These are phyloP conservation scores for Volucella zonaria DNA, from an alignment of 2,888 invertebrate species.

Conservation along the genomic window DNA sequence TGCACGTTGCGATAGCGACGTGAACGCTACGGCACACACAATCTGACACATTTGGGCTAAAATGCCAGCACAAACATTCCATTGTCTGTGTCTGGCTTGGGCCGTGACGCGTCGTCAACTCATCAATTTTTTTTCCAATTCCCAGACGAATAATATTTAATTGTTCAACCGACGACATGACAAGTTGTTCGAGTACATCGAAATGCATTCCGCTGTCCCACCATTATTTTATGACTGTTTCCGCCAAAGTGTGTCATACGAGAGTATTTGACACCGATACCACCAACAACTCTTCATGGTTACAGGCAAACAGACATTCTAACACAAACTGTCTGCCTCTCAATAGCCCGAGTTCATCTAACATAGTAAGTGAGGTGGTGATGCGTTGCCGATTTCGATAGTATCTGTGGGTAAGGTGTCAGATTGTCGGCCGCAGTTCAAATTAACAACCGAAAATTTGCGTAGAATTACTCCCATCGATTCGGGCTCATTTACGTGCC, in stretches of 20 bases:
- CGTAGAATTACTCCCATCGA: conserved; percentile 19
- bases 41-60: conserved; percentile 23
- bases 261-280: conserved; percentile 24
- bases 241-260: conserved; percentile 50
- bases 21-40: conserved; percentile 19
- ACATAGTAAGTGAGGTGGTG: too few relatives aligned
- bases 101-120: conserved; percentile 28
- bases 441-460: conserved; percentile 32
- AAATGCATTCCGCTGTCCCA: conserved; percentile 13
- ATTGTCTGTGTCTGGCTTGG: not conserved
- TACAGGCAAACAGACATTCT: too few relatives aligned
- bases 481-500: not conserved
- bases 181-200: not conserved
- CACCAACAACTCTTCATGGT: not conserved
- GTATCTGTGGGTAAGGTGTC: not conserved
- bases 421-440: not conserved
- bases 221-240: conserved; percentile 18
- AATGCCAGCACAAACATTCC: conserved; percentile 18
- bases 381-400: not conserved
- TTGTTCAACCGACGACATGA: conserved; percentile 25
- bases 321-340: too few relatives aligned
- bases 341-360: too few relatives aligned
- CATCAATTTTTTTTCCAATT: conserved; percentile 25
- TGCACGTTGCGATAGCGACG: not conserved
- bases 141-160: conserved; percentile 63